Conservation (phyloP, 2,797 vertebrate genomes). For the Cirrhinus molitorella region DNA sequence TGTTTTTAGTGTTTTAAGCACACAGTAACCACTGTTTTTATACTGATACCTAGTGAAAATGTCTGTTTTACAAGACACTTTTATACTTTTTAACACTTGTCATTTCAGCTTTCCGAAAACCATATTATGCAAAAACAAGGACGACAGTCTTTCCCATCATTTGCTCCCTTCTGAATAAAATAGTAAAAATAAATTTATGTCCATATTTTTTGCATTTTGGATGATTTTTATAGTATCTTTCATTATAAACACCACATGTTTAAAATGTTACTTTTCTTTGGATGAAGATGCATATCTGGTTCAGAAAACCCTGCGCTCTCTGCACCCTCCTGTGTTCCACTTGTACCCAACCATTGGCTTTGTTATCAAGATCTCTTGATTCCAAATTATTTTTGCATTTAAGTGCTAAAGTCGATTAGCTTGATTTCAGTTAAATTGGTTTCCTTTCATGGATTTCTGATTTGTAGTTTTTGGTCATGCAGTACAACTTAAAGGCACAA, state of each 20-base stretch:
- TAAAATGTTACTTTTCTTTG: constrained; percentile 37
- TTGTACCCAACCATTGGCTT: constrained; percentile 28
- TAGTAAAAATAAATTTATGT: neutral
- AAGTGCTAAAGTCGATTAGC: neutral
- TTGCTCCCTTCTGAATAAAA: neutral
- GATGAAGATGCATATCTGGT: constrained; percentile 22
- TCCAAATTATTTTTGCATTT: constrained; percentile 8
- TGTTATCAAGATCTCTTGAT: constrained; percentile 6
- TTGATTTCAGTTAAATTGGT: neutral
- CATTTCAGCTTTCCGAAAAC: neutral
- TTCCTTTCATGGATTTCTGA: constrained; percentile 6
- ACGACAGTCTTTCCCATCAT: neutral
- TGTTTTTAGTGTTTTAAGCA: neutral
- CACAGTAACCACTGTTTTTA: neutral
- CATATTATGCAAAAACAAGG: neutral
- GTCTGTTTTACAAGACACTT: neutral
- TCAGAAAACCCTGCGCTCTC: constrained; percentile 30
- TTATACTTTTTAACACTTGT: neutral
- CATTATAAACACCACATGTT: neutral
- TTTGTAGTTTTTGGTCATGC: constrained; percentile 15
- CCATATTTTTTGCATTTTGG: neutral
- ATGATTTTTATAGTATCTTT: neutral
- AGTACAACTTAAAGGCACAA: constrained; percentile 2
- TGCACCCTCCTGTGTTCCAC: constrained; percentile 20
- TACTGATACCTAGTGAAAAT: neutral